phyloP scores from a whole-genome alignment of 2,888 invertebrate genomes.

The Leucozona laternaria region DNA sequence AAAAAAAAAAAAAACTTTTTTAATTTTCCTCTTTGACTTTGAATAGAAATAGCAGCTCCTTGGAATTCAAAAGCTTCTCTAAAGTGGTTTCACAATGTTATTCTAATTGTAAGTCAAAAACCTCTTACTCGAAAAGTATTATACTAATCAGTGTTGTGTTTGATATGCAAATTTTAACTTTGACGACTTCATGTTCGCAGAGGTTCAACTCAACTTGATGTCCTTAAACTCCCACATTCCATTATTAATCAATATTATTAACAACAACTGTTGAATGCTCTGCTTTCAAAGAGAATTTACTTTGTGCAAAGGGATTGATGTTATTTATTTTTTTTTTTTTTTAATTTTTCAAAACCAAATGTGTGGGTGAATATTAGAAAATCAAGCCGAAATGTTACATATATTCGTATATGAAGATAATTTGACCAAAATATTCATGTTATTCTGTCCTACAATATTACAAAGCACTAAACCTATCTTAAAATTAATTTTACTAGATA shows the following conservation, averaged over 20 bases:
- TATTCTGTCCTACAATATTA: background rate
- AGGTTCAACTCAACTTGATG: background rate
- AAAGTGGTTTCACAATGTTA: constrained; percentile 35
- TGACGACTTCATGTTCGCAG: background rate
- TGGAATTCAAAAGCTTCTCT: constrained; percentile 8
- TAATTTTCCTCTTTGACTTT: background rate
- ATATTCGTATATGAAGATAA: too few relatives aligned
- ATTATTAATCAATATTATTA: background rate
- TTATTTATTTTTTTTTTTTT: background rate
- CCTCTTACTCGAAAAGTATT: constrained; percentile 25
- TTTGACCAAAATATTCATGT: background rate
- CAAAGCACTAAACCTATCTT: too few relatives aligned
- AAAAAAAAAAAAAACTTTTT: background rate
- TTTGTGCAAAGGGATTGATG: background rate
- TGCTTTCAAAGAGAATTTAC: background rate
- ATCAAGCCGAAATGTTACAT: background rate
- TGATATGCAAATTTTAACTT: constrained; percentile 40
- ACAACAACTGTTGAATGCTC: constrained; percentile 7
- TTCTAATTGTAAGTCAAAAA: constrained; percentile 19
- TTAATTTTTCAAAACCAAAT: background rate
- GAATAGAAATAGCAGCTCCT: background rate
- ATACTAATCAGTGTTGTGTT: constrained; percentile 41
- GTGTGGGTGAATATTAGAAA: background rate
- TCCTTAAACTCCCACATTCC: constrained; percentile 21
- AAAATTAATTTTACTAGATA: too few relatives aligned